phyloP scores from a whole-genome alignment of 2,888 invertebrate genomes.

The Ichneumon xanthorius region DNA sequence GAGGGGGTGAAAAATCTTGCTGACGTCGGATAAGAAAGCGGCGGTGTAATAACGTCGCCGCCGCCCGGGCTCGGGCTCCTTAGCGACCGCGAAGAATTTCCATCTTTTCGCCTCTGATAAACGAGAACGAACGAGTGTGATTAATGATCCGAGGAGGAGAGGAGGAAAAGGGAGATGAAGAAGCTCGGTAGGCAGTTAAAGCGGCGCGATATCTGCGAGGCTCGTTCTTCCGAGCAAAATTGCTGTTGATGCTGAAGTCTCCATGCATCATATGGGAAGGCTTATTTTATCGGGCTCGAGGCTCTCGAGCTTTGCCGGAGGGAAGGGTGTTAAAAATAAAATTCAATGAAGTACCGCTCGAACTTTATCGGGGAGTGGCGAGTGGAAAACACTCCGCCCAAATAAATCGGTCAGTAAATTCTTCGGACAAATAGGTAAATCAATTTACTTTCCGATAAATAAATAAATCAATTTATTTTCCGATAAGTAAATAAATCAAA shows the following conservation, averaged over 20 bases:
- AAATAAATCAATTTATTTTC: too few relatives aligned
- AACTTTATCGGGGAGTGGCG: slow-evolving; percentile 17
- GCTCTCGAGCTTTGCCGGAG: not conserved
- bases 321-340: slow-evolving; percentile 3
- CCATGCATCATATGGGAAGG: slow-evolving; percentile 41
- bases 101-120: slow-evolving; percentile 68
- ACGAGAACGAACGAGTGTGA: slow-evolving; percentile 70
- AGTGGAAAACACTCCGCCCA: not conserved
- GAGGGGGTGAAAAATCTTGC: slow-evolving; percentile 21
- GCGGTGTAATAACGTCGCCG: slow-evolving; percentile 51
- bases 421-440: too few relatives aligned
- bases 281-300: slow-evolving; percentile 24
- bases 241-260: slow-evolving; percentile 38
- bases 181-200: not conserved
- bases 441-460: too few relatives aligned
- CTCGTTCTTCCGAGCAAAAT: slow-evolving; percentile 47
- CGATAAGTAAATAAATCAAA: too few relatives aligned
- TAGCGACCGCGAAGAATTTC: slow-evolving; percentile 53
- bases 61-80: slow-evolving; percentile 16
- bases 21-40: slow-evolving; percentile 45
- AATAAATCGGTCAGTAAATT: slow-evolving; percentile 25
- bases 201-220: slow-evolving; percentile 32
- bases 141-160: slow-evolving; percentile 62
- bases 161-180: not conserved
- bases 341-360: slow-evolving; percentile 25